phyloP scores from a whole-genome alignment of 2,113 vertebrate genomes.

The Embiotoca jacksoni region DNA sequence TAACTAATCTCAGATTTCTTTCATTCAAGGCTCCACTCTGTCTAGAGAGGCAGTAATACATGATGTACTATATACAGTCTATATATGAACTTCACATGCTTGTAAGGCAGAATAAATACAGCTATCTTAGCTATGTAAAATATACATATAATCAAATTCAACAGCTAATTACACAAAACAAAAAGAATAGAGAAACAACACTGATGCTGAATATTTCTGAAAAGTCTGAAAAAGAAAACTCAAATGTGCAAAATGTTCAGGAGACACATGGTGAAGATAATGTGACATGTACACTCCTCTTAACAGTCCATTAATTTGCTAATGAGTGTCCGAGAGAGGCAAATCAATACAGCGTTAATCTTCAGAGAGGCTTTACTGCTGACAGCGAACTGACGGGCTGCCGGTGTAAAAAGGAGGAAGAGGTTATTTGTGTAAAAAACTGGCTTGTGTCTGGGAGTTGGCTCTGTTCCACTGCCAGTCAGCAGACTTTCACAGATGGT shows the following conservation, averaged over 20 bases:
- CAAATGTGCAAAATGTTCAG: constrained; percentile 53
- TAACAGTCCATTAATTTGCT: constrained; percentile 44
- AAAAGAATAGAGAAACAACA: constrained; percentile 15
- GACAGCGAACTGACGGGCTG: constrained; percentile 19
- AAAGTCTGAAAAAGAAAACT: not conserved
- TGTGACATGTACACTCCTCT: constrained; percentile 45
- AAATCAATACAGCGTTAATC: constrained; percentile 67
- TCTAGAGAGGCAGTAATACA: not conserved
- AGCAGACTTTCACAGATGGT: not conserved
- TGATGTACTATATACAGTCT: not conserved
- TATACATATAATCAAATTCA: not conserved
- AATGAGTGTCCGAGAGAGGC: constrained; percentile 24
- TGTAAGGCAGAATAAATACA: constrained; percentile 4
- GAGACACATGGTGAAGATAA: constrained; percentile 31
- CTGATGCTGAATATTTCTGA: constrained; percentile 5
- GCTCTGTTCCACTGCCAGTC: not conserved
- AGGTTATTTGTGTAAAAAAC: not conserved
- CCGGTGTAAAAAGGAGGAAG: not conserved
- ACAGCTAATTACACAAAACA: not conserved
- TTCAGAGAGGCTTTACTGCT: constrained; percentile 32
- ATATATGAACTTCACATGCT: not conserved
- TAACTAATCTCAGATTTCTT: not conserved
- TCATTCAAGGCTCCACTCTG: not conserved
- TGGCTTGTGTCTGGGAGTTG: not conserved
- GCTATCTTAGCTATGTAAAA: not conserved